Percentiles rank a stretch among this genome's conserved stretches.
These are phyloP conservation scores for Hydrolagus affinis DNA, from an alignment of 2,113 vertebrate species.

Conservation along the genomic window DNA sequence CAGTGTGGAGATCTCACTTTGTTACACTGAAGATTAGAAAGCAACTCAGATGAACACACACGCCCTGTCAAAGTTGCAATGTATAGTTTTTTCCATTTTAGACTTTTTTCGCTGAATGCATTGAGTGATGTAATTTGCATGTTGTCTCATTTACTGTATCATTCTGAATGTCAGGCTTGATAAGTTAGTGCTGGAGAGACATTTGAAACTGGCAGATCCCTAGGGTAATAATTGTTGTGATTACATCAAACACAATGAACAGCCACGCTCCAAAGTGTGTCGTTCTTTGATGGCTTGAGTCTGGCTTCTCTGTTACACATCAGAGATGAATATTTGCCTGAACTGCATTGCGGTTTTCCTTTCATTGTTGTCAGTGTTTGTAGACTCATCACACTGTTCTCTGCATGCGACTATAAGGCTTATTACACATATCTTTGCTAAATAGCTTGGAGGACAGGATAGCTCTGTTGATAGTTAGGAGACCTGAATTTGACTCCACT, in stretches of 20 bases:
- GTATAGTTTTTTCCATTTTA: neutral
- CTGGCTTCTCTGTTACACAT: neutral
- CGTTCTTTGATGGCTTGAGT: neutral
- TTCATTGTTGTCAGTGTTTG: neutral
- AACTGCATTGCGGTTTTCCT: neutral
- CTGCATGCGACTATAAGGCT: too few relatives aligned
- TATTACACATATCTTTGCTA: too few relatives aligned
- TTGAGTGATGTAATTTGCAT: neutral
- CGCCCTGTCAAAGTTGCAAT: too few relatives aligned
- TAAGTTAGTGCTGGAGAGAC: neutral
- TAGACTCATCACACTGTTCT: neutral
- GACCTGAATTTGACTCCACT: too few relatives aligned
- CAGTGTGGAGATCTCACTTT: neutral
- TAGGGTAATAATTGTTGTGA: neutral
- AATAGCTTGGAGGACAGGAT: too few relatives aligned
- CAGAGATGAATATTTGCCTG: neutral
- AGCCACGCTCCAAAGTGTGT: neutral
- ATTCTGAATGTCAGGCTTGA: neutral
- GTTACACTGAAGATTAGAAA: neutral
- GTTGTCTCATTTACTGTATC: neutral
- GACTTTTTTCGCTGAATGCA: neutral
- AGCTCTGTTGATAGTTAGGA: too few relatives aligned
- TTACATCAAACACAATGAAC: constrained; percentile 2
- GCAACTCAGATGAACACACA: neutral
- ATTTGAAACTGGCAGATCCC: neutral